Conservation (phyloP, 2,797 vertebrate species). For the Premnoplex brunnescens region DNA sequence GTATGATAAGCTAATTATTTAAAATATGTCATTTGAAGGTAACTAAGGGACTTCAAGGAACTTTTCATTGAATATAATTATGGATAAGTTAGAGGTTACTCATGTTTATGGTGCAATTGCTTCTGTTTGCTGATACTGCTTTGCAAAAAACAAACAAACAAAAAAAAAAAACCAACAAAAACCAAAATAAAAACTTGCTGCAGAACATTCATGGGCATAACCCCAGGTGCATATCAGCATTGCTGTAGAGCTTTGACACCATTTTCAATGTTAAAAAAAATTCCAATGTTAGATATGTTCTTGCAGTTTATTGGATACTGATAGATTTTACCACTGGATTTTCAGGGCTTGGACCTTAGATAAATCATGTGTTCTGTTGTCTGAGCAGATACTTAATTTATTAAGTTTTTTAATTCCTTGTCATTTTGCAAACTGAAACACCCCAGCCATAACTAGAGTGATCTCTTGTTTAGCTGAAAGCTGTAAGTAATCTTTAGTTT, state of each 20-base stretch:
- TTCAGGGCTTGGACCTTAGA: slow-evolving; percentile 43
- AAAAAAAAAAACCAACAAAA: not conserved
- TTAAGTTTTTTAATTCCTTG: not conserved
- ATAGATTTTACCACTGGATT: slow-evolving; percentile 38
- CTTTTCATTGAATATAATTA: slow-evolving; percentile 72
- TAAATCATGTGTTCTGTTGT: slow-evolving; percentile 21
- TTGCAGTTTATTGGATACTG: slow-evolving; percentile 63
- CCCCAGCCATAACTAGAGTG: slow-evolving; percentile 39
- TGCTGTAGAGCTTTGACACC: slow-evolving; percentile 67
- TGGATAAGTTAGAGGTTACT: slow-evolving; percentile 79
- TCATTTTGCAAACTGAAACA: slow-evolving; percentile 50
- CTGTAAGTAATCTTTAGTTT: not conserved
- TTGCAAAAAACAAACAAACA: slow-evolving; percentile 59
- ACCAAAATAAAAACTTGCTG: slow-evolving; percentile 55
- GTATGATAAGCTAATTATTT: slow-evolving; percentile 32
- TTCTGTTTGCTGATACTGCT: slow-evolving; percentile 82
- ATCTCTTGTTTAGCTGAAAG: slow-evolving; percentile 34
- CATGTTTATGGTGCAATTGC: slow-evolving; percentile 81
- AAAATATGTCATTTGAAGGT: slow-evolving; percentile 62
- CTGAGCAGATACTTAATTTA: slow-evolving; percentile 1
- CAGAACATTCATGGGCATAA: slow-evolving; percentile 64
- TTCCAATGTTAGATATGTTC: slow-evolving; percentile 17
- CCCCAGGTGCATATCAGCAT: slow-evolving; percentile 52
- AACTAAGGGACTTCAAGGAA: slow-evolving; percentile 76
- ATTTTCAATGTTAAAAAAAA: slow-evolving; percentile 33